These are phyloP conservation scores for Periplaneta americana DNA, from an alignment of 1,140 invertebrate genomes.

Conservation along the genomic window DNA sequence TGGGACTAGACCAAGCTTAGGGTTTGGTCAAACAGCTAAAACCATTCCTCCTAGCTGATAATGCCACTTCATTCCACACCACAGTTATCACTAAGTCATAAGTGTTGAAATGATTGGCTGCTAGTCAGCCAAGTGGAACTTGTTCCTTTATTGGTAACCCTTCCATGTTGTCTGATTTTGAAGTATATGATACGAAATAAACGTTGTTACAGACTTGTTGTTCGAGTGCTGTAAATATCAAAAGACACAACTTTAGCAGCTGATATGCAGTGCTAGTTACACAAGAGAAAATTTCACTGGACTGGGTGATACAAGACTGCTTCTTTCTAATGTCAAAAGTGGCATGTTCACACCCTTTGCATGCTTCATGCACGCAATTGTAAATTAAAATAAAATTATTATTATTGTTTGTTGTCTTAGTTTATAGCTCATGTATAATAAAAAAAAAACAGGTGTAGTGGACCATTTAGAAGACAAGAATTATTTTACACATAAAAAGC, in stretches of 20 bases:
- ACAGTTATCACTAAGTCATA: not conserved
- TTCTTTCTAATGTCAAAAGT: no score
- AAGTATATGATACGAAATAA: not conserved
- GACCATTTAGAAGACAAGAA: not conserved
- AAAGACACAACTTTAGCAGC: not conserved
- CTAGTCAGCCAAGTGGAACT: not conserved
- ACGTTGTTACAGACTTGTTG: not conserved
- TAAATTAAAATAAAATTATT: not conserved
- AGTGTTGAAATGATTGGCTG: not conserved
- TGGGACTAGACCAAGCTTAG: conserved; percentile 55
- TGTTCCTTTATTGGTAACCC: not conserved
- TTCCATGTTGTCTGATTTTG: not conserved
- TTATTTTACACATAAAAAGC: not conserved
- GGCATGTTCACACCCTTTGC: not conserved
- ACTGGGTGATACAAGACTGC: not conserved
- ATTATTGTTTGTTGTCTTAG: not conserved
- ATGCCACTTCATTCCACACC: not conserved
- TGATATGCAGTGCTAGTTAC: not conserved
- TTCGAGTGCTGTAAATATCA: not conserved
- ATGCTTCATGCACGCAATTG: not conserved
- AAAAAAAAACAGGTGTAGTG: not conserved
- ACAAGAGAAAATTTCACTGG: no score
- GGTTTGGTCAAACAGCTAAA: conserved; percentile 50
- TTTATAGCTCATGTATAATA: not conserved
- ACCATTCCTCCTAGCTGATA: conserved; percentile 50